Percentiles rank a stretch among this genome's conserved stretches.
Evolutionary conservation across 1,140 invertebrate genomes (phyloP).

Genomic region (Aleiodes sp.): DNA sequence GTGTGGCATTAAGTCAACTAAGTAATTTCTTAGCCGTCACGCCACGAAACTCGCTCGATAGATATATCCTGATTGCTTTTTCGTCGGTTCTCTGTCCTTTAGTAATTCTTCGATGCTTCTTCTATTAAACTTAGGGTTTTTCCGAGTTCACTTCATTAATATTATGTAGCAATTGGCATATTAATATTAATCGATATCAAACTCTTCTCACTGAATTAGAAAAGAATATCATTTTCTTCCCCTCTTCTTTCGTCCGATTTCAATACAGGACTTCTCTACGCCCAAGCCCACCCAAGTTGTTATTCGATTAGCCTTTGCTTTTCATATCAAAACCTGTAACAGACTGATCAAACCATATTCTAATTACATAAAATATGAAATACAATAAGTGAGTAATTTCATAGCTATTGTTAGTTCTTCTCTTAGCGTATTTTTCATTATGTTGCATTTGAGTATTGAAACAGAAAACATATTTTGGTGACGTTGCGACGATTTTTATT

Average conservation of each 20-base stretch:
- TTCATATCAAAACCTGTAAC: neutral
- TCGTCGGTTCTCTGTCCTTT: constrained; percentile 42
- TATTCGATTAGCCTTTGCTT: neutral
- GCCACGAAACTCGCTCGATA: constrained; percentile 45
- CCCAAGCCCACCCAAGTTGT: neutral
- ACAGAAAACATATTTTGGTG: no score
- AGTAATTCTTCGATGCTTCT: constrained; percentile 32
- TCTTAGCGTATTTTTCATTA: no score
- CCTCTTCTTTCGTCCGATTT: neutral
- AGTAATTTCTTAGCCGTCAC: constrained; percentile 54
- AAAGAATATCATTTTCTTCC: neutral
- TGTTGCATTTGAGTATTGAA: no score
- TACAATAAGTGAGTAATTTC: neutral
- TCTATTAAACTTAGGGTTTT: neutral
- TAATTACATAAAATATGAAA: neutral
- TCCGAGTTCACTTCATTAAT: neutral
- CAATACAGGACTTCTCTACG: neutral
- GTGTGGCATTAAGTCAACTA: constrained; percentile 47
- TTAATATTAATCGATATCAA: constrained; percentile 46
- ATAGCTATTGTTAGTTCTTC: no score
- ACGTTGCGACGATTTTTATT: no score
- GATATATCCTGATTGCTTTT: constrained; percentile 56
- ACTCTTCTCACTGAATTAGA: neutral
- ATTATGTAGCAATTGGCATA: constrained; percentile 48
- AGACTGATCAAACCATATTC: neutral